Evolutionary conservation across 2,113 vertebrate species (phyloP).

Genomic region (Corvus moneduloides): DNA sequence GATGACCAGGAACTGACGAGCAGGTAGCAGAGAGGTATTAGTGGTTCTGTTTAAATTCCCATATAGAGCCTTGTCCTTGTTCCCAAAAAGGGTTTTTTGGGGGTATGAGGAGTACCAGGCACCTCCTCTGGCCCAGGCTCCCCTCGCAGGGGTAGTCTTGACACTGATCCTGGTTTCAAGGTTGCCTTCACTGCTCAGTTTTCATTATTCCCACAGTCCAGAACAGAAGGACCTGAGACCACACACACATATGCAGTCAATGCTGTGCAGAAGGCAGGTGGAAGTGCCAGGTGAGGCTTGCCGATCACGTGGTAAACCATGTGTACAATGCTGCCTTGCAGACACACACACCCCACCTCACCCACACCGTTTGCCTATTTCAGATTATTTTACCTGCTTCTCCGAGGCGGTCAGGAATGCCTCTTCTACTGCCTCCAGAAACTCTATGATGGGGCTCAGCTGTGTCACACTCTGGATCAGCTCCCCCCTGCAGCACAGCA

Average conservation of each 20-base stretch:
- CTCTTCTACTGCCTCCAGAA: constrained; percentile 73
- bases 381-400: constrained; percentile 68
- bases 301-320: not conserved
- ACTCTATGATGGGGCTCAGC: constrained; percentile 70
- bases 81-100: not conserved
- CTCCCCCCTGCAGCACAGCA: constrained; percentile 68
- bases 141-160: not conserved
- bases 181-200: not conserved
- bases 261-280: not conserved
- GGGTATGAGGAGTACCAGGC: not conserved
- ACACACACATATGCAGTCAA: fast-evolving
- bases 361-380: not conserved
- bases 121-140: not conserved
- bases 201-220: not conserved
- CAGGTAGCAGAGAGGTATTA: not conserved
- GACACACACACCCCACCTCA: fast-evolving
- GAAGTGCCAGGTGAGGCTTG: not conserved
- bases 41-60: not conserved
- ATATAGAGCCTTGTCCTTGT: not conserved
- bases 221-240: not conserved
- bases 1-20: not conserved
- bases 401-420: constrained; percentile 64
- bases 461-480: constrained; percentile 70
- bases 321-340: not conserved
- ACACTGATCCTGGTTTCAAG: not conserved